Conservation (phyloP, 2,113 vertebrate genomes). For the Athene cunicularia region DNA sequence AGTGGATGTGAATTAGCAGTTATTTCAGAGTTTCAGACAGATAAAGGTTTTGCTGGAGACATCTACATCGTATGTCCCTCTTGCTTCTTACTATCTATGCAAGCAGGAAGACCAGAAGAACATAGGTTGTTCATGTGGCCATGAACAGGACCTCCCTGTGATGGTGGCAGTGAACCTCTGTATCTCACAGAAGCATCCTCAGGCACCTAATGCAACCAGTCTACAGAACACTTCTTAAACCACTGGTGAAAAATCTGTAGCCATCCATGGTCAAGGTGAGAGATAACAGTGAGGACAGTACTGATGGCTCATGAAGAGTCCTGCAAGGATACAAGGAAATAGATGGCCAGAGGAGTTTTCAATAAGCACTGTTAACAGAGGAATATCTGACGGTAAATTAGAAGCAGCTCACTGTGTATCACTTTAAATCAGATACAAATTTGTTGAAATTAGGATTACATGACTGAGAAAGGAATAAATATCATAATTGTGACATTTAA, state of each 20-base stretch:
- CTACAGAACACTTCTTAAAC: background rate
- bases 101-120: background rate
- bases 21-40: background rate
- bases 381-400: background rate
- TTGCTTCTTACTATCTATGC: background rate
- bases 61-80: background rate
- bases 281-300: background rate
- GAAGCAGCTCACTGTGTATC: background rate
- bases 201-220: background rate
- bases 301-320: background rate
- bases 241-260: background rate
- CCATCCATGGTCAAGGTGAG: background rate
- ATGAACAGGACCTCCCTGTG: background rate
- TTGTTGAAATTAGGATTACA: background rate
- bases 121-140: rapidly evolving
- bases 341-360: background rate
- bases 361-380: background rate
- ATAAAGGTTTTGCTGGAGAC: background rate
- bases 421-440: background rate
- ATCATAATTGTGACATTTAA: background rate
- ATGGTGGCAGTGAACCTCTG: background rate
- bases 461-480: background rate
- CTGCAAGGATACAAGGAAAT: background rate
- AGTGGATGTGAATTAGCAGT: background rate
- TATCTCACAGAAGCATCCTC: background rate